Conservation (phyloP, 2,113 vertebrate species). For the Chiloscyllium plagiosum region DNA sequence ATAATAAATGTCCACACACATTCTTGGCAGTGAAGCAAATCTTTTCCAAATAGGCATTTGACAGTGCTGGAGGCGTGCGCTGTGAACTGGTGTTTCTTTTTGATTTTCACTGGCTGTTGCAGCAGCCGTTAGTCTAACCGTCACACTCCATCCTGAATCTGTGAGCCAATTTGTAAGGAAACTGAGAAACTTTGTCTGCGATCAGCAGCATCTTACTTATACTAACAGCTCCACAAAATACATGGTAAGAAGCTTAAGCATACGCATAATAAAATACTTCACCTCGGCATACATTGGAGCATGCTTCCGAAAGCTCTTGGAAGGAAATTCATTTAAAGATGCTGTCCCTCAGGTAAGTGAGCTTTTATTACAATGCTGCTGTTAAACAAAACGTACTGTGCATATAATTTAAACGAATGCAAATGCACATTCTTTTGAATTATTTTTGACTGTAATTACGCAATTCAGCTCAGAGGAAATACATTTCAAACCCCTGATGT, state of each 20-base stretch:
- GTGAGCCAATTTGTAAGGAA: background rate
- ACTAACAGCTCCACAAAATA: background rate
- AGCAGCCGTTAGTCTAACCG: background rate
- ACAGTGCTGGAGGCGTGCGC: conserved; percentile 46
- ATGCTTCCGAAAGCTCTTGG: background rate
- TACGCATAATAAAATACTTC: background rate
- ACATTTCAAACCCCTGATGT: background rate
- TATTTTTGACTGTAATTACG: conserved; percentile 40
- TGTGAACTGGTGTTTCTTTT: conserved; percentile 63
- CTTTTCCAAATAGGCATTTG: conserved; percentile 47
- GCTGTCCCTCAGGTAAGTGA: background rate
- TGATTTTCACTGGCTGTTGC: conserved; percentile 50
- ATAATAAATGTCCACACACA: conserved; percentile 50
- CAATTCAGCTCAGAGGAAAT: conserved; percentile 12
- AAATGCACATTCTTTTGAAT: conserved; percentile 44
- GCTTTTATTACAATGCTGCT: background rate
- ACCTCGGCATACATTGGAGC: background rate
- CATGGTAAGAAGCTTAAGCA: background rate
- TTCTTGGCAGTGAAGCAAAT: conserved; percentile 51
- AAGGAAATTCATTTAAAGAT: background rate
- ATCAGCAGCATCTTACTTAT: no score
- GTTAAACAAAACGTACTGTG: background rate
- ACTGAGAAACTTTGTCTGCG: background rate
- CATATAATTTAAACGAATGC: background rate
- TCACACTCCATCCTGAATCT: conserved; percentile 22